Evolutionary conservation across 37 sponge, comb jelly and placozoan genomes (phyloP).

Genomic region (Cliona cf. orientalis): DNA sequence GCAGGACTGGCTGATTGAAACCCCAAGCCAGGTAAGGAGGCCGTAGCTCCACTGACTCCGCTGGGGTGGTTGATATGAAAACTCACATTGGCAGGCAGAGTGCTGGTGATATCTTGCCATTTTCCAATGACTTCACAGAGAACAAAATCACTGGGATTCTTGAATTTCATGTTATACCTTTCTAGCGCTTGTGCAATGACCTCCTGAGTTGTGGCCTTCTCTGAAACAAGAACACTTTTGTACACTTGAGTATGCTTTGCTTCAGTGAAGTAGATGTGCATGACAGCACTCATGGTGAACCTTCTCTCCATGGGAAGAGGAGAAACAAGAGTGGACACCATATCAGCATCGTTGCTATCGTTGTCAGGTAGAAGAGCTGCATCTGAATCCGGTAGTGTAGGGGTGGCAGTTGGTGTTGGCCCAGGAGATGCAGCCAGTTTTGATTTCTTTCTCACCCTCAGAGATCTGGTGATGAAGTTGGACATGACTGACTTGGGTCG

Average conservation of each 20-base stretch:
- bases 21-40: neutral
- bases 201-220: constrained; percentile 49
- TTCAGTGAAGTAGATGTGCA: constrained; percentile 64
- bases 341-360: neutral
- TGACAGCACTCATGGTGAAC: constrained; percentile 58
- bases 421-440: neutral
- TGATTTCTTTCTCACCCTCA: constrained; percentile 20
- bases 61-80: neutral
- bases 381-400: neutral
- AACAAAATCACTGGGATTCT: constrained; percentile 30
- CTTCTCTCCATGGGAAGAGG: constrained; percentile 26
- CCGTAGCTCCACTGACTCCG: neutral
- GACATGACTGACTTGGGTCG: constrained; percentile 13
- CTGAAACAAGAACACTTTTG: constrained; percentile 78
- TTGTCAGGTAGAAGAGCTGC: neutral
- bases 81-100: neutral
- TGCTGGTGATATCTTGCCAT: constrained; percentile 43
- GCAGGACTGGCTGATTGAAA: neutral
- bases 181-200: constrained; percentile 76
- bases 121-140: constrained; percentile 69
- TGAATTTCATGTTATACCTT: constrained; percentile 55
- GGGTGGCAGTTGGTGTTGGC: neutral
- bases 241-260: constrained; percentile 50
- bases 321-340: constrained; percentile 10
- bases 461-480: constrained; percentile 36